A percentile compares a stretch with the other conserved stretches of the same genome.
These are phyloP conservation scores for Notechis scutatus DNA, from an alignment of 2,113 vertebrate species.

Conservation along the genomic window DNA sequence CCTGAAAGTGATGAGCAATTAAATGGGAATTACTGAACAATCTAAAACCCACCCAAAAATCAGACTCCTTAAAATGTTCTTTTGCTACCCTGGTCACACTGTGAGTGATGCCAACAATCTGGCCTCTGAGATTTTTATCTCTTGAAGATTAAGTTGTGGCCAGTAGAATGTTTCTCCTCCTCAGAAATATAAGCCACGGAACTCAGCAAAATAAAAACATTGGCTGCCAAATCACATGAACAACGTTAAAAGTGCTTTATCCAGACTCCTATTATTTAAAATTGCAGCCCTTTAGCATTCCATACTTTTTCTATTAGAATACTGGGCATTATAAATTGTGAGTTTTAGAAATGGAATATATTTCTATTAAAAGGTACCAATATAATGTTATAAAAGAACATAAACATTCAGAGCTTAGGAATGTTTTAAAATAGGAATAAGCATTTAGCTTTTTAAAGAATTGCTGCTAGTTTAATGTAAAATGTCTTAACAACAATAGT, in stretches of 20 bases:
- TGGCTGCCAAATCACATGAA: neutral
- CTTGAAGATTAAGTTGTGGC: conserved; percentile 12
- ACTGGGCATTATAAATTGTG: neutral
- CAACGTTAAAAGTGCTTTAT: neutral
- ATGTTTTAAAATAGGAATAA: conserved; percentile 32
- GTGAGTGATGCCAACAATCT: conserved; percentile 48
- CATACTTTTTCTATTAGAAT: neutral
- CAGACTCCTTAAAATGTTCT: conserved; percentile 34
- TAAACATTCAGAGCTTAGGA: conserved; percentile 21
- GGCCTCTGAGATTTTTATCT: conserved; percentile 36
- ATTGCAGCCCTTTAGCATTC: neutral
- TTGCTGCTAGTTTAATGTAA: neutral
- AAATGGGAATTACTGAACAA: conserved; percentile 41
- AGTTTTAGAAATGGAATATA: neutral
- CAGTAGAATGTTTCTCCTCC: conserved; percentile 1
- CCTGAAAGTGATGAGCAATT: conserved; percentile 29
- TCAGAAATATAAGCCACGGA: conserved; percentile 29
- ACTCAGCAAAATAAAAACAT: conserved; percentile 16
- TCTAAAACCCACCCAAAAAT: conserved; percentile 28
- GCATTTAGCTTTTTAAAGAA: conserved; percentile 7
- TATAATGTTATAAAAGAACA: neutral
- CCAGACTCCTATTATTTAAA: conserved; percentile 39
- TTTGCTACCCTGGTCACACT: conserved; percentile 22
- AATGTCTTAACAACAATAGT: neutral
- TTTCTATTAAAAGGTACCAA: conserved; percentile 28